Conservation (phyloP, 2,113 vertebrate species). For the Hylia prasina region DNA sequence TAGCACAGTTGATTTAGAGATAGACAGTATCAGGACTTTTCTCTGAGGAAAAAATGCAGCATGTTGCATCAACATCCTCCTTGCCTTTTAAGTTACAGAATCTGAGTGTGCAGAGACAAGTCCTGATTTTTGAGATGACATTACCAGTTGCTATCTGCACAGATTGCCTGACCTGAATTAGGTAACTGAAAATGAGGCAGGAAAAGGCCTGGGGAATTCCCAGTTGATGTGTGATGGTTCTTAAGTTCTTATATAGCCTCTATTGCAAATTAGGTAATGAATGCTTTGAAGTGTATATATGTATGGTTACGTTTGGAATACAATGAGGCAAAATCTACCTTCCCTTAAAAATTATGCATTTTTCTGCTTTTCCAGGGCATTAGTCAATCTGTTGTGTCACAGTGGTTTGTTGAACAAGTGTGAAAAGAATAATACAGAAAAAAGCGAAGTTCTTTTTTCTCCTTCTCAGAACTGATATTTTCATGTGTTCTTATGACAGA, state of each 20-base stretch:
- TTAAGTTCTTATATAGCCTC: neutral
- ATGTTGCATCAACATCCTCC: neutral
- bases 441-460: neutral
- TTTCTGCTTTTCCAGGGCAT: neutral
- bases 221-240: neutral
- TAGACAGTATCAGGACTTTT: neutral
- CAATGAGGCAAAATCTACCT: neutral
- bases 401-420: neutral
- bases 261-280: neutral
- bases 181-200: neutral
- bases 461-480: neutral
- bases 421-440: neutral
- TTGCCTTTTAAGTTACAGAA: neutral
- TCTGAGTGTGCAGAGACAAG: neutral
- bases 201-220: neutral
- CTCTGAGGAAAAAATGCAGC: neutral
- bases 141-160: neutral
- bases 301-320: no score
- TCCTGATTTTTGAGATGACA: neutral
- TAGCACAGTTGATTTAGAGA: neutral
- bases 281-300: neutral
- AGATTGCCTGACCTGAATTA: neutral
- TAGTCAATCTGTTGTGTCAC: neutral
- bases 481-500: neutral
- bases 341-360: neutral